Base-by-base conservation (phyloP, 2,113 vertebrate genomes). In the Rhea pennata region DNA sequence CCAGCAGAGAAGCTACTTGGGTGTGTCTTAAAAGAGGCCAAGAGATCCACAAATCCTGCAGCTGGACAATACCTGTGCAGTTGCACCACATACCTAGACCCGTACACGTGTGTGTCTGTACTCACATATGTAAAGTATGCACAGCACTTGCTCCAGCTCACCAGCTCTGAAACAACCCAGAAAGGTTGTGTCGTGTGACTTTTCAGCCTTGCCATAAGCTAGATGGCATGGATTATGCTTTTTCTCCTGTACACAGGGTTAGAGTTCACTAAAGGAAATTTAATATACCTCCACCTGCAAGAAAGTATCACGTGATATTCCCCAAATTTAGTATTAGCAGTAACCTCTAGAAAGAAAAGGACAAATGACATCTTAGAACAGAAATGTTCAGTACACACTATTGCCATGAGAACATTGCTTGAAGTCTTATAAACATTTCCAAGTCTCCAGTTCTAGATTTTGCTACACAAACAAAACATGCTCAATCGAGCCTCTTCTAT, bases 41-140 rank as follows among this genome's bases (percentile, higher is more conserved):
- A 78, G 70, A 82, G 78, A 85, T 23, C 31, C 53, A 72, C 27
- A 56, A 80, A 77, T 15, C 4, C 33, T 83, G 42, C 39, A 75
- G 67, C 26, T 66, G 56, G 40, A 31, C 12, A 66, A 83, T 80
- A 36, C 29, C n/a, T 15, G 23, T 2, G 7, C 51, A 83, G 48
- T 8, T 62, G 53, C 31, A 50, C 42, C 44, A 73, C 20, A 24
- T 3, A 54, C 53, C 24, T 22, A 21, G 46, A 33, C 21, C 58
- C 3, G 7, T 2, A 26, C 13, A 14, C 4, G 8, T 13, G 22
- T 7, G 19, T 64, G 81, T 72, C 40, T 13, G 19, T 36, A 58
- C 42, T 31, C 65, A 54, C 11, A 22, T 3, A 26, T 29, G 16
- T 0, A 10, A 70, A 53, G 16, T 2, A 1, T 2, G 6, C 24